These are phyloP conservation scores for Cossypha heuglini DNA, from an alignment of 2,797 vertebrate genomes.

Conservation along the genomic window DNA sequence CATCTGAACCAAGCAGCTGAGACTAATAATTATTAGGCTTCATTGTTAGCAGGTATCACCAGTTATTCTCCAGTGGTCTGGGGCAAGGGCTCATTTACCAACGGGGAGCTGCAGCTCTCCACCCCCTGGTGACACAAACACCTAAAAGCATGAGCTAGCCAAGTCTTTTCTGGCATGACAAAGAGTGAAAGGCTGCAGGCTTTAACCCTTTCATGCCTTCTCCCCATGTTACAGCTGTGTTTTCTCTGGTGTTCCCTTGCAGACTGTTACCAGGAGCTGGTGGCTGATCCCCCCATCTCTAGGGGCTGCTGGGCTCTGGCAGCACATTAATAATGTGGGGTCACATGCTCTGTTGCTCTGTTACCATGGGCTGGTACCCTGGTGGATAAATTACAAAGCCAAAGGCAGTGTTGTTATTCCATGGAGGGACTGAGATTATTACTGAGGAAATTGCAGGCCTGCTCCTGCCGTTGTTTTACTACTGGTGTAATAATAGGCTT, in stretches of 20 bases:
- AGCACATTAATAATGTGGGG: neutral
- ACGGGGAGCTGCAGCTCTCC: neutral
- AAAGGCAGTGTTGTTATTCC: conserved; percentile 30
- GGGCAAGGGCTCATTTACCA: fast-evolving
- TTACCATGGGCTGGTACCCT: neutral
- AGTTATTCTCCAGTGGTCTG: neutral
- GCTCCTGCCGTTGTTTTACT: neutral
- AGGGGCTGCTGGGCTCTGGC: neutral
- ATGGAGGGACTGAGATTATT: conserved; percentile 8
- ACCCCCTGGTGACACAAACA: neutral
- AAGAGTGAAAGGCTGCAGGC: neutral
- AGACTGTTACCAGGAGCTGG: neutral
- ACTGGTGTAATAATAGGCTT: conserved; percentile 11
- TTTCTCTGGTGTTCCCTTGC: neutral
- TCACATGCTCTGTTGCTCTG: neutral
- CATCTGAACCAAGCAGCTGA: neutral
- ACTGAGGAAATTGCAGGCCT: conserved; percentile 53
- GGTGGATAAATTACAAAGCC: conserved; percentile 22
- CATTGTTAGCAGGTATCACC: neutral
- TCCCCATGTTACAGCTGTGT: fast-evolving
- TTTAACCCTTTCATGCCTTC: neutral
- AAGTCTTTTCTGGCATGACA: neutral
- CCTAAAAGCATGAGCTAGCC: neutral
- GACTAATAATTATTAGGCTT: neutral
- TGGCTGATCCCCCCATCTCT: neutral